Conservation (phyloP, 2,888 invertebrate genomes). For the Parochlus steinenii region DNA sequence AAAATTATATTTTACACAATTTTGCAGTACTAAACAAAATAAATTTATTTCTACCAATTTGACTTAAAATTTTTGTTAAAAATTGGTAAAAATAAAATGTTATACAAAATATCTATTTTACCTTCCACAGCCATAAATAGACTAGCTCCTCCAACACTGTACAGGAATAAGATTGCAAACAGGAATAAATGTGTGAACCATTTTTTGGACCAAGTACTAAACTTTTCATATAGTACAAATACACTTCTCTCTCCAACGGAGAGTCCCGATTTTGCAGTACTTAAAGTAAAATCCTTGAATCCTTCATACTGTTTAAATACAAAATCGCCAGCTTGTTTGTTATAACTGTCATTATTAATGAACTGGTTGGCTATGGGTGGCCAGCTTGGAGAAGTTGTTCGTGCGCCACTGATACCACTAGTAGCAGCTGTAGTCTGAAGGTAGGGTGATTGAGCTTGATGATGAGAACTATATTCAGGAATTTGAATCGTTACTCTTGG, state of each 20-base stretch:
- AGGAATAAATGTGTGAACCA: slow-evolving; percentile 72
- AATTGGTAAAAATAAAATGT: too few species aligned
- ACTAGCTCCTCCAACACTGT: slow-evolving; percentile 66
- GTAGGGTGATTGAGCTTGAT: too few species aligned
- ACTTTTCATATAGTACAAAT: slow-evolving; percentile 61
- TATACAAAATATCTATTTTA: slow-evolving; percentile 24
- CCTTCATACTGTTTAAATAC: slow-evolving; percentile 67
- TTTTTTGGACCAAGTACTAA: slow-evolving; percentile 48
- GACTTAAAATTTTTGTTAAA: not conserved
- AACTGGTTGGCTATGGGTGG: too few species aligned
- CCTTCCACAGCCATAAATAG: slow-evolving; percentile 68
- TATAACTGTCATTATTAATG: too few species aligned
- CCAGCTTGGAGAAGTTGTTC: too few species aligned
- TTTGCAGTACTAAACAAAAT: too few species aligned
- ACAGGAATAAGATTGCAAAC: slow-evolving; percentile 55
- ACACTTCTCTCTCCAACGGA: slow-evolving; percentile 72
- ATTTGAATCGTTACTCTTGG: too few species aligned
- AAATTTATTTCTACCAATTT: too few species aligned
- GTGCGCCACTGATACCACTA: too few species aligned
- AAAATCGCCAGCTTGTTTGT: slow-evolving; percentile 58
- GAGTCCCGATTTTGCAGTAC: slow-evolving; percentile 56
- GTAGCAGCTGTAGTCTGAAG: too few species aligned
- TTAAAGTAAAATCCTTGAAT: slow-evolving; percentile 57
- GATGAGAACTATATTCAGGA: too few species aligned
- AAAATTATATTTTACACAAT: too few species aligned